Percentiles rank a stretch among this genome's conserved stretches.
Conservation (phyloP, 2,888 invertebrate species). For the Drosophila vallismaia region DNA sequence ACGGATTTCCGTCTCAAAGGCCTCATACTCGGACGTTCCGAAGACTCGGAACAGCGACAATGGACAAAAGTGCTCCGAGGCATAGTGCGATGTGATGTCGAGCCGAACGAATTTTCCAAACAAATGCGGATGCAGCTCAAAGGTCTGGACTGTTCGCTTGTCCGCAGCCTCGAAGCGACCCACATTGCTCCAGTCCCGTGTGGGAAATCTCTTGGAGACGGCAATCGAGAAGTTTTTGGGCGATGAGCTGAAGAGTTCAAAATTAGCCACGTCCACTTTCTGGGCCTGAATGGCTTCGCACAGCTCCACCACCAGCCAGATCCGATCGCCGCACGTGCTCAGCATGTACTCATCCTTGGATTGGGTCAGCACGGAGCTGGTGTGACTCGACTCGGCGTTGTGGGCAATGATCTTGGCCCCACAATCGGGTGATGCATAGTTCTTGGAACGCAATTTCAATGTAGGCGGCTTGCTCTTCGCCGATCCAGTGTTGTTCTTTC, state of each 20-base stretch:
- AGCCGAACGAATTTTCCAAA: constrained; percentile 96
- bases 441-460: constrained; percentile 91
- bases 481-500: constrained; percentile 85
- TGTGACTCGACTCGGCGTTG: constrained; percentile 96
- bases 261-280: constrained; percentile 97
- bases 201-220: constrained; percentile 94
- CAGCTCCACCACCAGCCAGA: constrained; percentile 98
- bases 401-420: constrained; percentile 97
- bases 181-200: constrained; percentile 95
- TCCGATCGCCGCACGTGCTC: constrained; percentile 95
- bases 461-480: constrained; percentile 84
- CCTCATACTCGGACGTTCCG: constrained; percentile 96
- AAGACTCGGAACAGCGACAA: constrained; percentile 97
- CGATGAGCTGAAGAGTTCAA: constrained; percentile 98
- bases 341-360: constrained; percentile 98
- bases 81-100: constrained; percentile 97
- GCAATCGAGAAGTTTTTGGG: constrained; percentile 95
- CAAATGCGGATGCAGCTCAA: constrained; percentile 90
- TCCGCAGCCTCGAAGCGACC: constrained; percentile 95
- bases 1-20: constrained; percentile 92
- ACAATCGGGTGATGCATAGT: constrained; percentile 98
- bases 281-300: constrained; percentile 99
- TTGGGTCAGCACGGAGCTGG: constrained; percentile 93
- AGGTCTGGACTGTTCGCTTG: constrained; percentile 93
- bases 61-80: constrained; percentile 98